Conservation (phyloP, 2,888 invertebrate species). For the Ennomos quercinarius region DNA sequence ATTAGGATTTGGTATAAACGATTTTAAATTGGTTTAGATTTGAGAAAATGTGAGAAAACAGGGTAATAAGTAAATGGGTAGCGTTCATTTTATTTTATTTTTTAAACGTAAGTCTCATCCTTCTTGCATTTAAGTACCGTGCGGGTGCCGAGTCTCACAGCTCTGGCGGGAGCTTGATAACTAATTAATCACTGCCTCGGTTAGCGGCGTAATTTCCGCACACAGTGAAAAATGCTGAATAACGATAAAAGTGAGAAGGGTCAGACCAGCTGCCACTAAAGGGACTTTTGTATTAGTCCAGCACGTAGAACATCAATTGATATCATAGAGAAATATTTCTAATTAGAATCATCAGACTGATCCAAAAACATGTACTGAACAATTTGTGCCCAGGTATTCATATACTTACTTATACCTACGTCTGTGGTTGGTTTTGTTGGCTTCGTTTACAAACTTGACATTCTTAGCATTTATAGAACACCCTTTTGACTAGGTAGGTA, state of each 20-base stretch:
- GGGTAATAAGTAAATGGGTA: no score
- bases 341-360: slow-evolving; percentile 17
- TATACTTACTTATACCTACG: no score
- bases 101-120: slow-evolving; percentile 35
- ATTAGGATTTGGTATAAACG: no score
- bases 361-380: slow-evolving; percentile 1
- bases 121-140: slow-evolving; percentile 35
- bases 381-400: not conserved
- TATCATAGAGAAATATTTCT: slow-evolving; percentile 15
- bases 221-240: slow-evolving; percentile 74
- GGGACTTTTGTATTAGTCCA: slow-evolving; percentile 34
- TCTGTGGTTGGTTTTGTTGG: no score
- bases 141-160: slow-evolving; percentile 17
- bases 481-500: no score
- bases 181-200: slow-evolving; percentile 76
- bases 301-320: slow-evolving; percentile 31
- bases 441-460: no score
- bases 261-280: slow-evolving; percentile 46
- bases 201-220: slow-evolving; percentile 67
- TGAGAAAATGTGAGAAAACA: no score
- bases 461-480: no score
- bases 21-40: no score
- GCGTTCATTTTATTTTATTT: not conserved
- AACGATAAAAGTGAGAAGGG: slow-evolving; percentile 75
- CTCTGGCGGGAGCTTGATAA: slow-evolving; percentile 49